phyloP scores from a whole-genome alignment of 1,140 invertebrate genomes.

The Platyscapa corneri region DNA sequence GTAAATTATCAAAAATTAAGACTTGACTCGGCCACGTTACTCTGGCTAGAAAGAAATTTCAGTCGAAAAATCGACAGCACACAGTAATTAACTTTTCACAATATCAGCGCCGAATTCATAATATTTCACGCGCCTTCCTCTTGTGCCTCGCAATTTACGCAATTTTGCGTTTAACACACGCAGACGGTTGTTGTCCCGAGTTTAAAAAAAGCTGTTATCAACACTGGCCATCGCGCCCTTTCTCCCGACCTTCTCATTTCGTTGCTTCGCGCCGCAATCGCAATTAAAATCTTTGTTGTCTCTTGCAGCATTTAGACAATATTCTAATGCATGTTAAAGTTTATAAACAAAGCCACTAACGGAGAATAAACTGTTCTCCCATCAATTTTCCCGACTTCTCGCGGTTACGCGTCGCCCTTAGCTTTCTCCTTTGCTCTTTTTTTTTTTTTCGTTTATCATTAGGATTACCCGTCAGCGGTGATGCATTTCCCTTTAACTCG shows the following conservation, averaged over 20 bases:
- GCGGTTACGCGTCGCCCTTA: not conserved
- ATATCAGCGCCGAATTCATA: too few species aligned
- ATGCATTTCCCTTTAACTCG: conserved; percentile 51
- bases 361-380: conserved; percentile 17
- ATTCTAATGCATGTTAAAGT: conserved; percentile 24
- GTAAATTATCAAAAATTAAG: too few species aligned
- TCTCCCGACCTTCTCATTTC: not conserved
- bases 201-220: not conserved
- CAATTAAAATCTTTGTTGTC: conserved; percentile 32
- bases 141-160: too few species aligned
- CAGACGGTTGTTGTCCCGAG: too few species aligned
- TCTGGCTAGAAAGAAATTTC: too few species aligned
- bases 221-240: not conserved
- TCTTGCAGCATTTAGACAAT: not conserved
- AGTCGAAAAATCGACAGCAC: too few species aligned
- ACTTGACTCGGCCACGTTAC: too few species aligned
- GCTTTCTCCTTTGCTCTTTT: not conserved
- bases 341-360: conserved; percentile 44
- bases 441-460: conserved; percentile 45
- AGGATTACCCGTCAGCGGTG: conserved; percentile 46
- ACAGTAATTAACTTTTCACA: too few species aligned
- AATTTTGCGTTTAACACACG: too few species aligned
- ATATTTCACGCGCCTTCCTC: too few species aligned
- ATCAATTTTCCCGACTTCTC: conserved; percentile 40
- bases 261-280: not conserved